Evolutionary conservation across 2,888 invertebrate species (phyloP).

Genomic region (Chelonus formosanus): DNA sequence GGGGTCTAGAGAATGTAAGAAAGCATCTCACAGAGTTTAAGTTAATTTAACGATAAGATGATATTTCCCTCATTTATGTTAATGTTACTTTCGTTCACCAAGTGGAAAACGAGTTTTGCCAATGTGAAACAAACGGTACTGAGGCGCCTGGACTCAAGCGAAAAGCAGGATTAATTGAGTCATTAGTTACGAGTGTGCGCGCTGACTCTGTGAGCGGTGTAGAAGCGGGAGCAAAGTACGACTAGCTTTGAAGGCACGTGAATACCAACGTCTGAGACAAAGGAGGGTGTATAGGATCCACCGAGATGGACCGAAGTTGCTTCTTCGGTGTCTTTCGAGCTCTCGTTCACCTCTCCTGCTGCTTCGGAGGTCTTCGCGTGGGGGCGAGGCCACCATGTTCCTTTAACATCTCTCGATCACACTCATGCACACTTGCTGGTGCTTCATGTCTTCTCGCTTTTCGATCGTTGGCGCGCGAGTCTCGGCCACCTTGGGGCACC

Average conservation of each 20-base stretch:
- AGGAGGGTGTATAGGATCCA: slow-evolving; percentile 26
- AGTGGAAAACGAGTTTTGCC: slow-evolving; percentile 26
- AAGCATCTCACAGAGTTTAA: not conserved
- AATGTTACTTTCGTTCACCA: slow-evolving; percentile 3
- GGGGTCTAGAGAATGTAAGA: not conserved
- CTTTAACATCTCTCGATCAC: slow-evolving; percentile 40
- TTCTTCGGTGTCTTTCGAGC: slow-evolving; percentile 35
- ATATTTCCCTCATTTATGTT: not conserved
- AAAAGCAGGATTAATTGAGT: slow-evolving; percentile 47
- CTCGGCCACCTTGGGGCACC: slow-evolving; percentile 61
- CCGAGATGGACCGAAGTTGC: slow-evolving; percentile 31
- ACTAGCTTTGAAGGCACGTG: slow-evolving; percentile 23
- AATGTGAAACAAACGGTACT: slow-evolving; percentile 24
- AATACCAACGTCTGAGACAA: slow-evolving; percentile 35
- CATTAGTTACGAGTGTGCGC: slow-evolving; percentile 45
- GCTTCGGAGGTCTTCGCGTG: slow-evolving; percentile 63
- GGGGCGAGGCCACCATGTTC: slow-evolving; percentile 64
- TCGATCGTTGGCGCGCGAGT: slow-evolving; percentile 51
- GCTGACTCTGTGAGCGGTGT: slow-evolving; percentile 19
- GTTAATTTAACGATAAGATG: not conserved
- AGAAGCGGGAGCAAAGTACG: slow-evolving; percentile 12
- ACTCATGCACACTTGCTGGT: slow-evolving; percentile 32
- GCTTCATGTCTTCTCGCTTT: slow-evolving; percentile 31
- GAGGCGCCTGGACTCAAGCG: slow-evolving; percentile 35
- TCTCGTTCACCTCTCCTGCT: slow-evolving; percentile 43